These are phyloP conservation scores for Agelaius phoeniceus DNA, from an alignment of 2,113 vertebrate genomes.

Conservation along the genomic window DNA sequence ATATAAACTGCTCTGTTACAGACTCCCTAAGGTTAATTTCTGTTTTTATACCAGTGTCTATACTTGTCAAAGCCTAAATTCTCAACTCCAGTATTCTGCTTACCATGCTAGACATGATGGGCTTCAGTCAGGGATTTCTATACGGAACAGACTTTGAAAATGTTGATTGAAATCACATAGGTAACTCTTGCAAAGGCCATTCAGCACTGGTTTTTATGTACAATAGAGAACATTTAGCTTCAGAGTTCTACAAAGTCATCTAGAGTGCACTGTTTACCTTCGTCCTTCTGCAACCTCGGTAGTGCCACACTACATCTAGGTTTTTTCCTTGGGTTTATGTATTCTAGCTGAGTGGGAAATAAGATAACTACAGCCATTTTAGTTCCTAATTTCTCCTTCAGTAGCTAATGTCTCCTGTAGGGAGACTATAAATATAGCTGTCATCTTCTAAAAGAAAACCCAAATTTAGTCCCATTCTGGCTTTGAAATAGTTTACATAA, in stretches of 20 bases:
- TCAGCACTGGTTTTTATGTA: not conserved
- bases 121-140: not conserved
- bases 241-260: not conserved
- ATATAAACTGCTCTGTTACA: not conserved
- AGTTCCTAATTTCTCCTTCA: not conserved
- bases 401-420: not conserved
- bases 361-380: not conserved
- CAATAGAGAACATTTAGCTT: not conserved
- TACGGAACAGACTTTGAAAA: not conserved
- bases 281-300: not conserved
- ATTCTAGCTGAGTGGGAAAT: not conserved
- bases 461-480: rapidly evolving
- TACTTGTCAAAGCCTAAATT: not conserved
- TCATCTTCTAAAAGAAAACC: not conserved
- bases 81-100: not conserved
- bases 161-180: not conserved
- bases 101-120: not conserved
- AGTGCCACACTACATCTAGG: not conserved
- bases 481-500: not conserved
- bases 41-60: not conserved
- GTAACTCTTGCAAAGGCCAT: not conserved
- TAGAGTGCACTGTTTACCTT: not conserved
- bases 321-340: not conserved
- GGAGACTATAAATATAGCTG: not conserved
- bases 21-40: not conserved